Evolutionary conservation across 1,140 invertebrate species (phyloP).

Genomic region (Lordiphosa collinella): DNA sequence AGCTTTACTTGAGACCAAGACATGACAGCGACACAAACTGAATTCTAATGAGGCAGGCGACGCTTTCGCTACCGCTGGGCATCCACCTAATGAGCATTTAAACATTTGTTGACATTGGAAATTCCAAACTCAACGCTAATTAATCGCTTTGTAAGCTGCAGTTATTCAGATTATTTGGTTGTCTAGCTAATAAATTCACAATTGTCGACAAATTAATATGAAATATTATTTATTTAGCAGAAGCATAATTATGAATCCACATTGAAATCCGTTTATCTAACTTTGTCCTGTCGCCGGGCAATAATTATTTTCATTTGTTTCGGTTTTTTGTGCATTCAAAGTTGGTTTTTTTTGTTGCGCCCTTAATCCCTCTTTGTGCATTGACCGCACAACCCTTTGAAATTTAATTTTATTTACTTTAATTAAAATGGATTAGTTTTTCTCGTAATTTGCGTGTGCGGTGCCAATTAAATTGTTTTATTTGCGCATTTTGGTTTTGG

Average conservation of each 20-base stretch:
- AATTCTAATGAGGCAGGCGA: slow-evolving; percentile 62
- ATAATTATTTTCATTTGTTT: slow-evolving; percentile 52
- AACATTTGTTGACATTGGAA: slow-evolving; percentile 66
- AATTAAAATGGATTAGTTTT: slow-evolving; percentile 74
- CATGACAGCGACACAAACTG: slow-evolving; percentile 37
- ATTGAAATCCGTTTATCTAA: slow-evolving; percentile 72
- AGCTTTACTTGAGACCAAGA: slow-evolving; percentile 49
- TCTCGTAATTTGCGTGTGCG: slow-evolving; percentile 11
- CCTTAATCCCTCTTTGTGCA: slow-evolving; percentile 46
- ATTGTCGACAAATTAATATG: slow-evolving; percentile 76
- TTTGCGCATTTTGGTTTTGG: slow-evolving; percentile 14
- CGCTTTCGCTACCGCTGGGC: neutral
- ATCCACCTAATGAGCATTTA: slow-evolving; percentile 61
- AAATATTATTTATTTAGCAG: slow-evolving; percentile 64
- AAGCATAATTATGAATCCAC: slow-evolving; percentile 55
- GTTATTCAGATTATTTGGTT: slow-evolving; percentile 22
- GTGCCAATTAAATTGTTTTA: slow-evolving; percentile 38
- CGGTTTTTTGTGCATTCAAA: slow-evolving; percentile 8
- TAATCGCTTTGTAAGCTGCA: slow-evolving; percentile 66
- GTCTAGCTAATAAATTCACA: slow-evolving; percentile 59
- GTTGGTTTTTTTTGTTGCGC: slow-evolving; percentile 9
- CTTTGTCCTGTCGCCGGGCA: slow-evolving; percentile 23
- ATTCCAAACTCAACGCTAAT: slow-evolving; percentile 49
- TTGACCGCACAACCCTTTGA: slow-evolving; percentile 45
- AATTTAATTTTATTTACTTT: slow-evolving; percentile 69